These are phyloP conservation scores for Atlantisia rogersi DNA, from an alignment of 2,113 vertebrate species.

Conservation along the genomic window DNA sequence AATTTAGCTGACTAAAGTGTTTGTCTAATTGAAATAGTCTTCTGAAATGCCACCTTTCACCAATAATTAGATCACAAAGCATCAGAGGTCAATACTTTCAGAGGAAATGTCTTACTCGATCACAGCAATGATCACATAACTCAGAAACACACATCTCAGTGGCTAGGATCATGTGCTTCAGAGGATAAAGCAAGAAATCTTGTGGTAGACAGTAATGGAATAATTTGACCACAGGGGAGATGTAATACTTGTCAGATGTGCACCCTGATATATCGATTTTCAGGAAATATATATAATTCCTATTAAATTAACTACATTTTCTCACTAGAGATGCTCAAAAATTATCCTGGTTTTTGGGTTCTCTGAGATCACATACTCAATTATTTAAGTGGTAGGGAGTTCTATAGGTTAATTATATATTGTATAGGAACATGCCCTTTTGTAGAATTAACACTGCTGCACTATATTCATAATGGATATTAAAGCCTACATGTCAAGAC, in stretches of 20 bases:
- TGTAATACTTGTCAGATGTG: background rate
- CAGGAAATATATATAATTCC: background rate
- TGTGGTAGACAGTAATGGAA: constrained; percentile 25
- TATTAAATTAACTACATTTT: constrained; percentile 16
- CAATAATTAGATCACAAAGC: background rate
- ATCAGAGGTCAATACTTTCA: constrained; percentile 1
- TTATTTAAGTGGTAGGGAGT: background rate
- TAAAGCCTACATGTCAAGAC: background rate
- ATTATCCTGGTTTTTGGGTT: background rate
- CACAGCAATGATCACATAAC: background rate
- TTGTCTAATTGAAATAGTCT: constrained; percentile 20
- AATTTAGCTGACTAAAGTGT: constrained; percentile 3
- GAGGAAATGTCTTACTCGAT: constrained; percentile 4
- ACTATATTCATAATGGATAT: background rate
- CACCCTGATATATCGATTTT: background rate
- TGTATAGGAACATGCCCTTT: background rate
- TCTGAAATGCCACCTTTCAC: constrained; percentile 21
- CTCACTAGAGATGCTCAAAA: background rate
- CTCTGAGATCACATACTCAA: background rate
- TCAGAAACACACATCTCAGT: background rate
- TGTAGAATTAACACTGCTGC: background rate
- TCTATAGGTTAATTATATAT: background rate
- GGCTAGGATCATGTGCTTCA: background rate
- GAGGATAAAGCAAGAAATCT: constrained; percentile 12
- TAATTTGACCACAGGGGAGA: constrained; percentile 12